Evolutionary conservation across 2,113 vertebrate species (phyloP).

Genomic region (Phodopus roborovskii): DNA sequence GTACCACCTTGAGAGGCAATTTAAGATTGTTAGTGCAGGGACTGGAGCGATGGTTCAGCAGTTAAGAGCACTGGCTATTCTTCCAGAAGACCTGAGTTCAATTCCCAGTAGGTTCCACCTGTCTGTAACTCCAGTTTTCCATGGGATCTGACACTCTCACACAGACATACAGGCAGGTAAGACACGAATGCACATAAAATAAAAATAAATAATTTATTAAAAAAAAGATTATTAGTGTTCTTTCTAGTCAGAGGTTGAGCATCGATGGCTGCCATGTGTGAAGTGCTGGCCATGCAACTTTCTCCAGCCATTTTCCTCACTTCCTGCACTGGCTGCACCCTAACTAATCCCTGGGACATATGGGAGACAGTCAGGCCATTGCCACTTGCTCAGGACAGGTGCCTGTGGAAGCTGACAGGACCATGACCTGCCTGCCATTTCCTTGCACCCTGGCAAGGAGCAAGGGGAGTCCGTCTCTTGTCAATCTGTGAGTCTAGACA

Average conservation of each 20-base stretch:
- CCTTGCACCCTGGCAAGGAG: background rate
- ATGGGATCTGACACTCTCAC: background rate
- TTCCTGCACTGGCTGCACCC: background rate
- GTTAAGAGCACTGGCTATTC: background rate
- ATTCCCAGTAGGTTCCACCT: background rate
- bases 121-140: background rate
- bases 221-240: background rate
- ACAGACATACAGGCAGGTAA: background rate
- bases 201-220: background rate
- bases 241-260: background rate
- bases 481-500: background rate
- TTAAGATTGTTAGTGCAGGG: background rate
- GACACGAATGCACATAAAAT: background rate
- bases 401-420: background rate
- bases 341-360: background rate
- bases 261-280: background rate
- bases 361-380: background rate
- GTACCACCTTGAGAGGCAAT: slow-evolving; percentile 88
- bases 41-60: background rate
- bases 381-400: background rate
- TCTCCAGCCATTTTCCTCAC: background rate
- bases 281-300: background rate
- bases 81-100: background rate
- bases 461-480: background rate
- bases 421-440: background rate